Percentiles rank a stretch among this genome's conserved stretches.
Conservation (phyloP, 2,797 vertebrate species). For the Psittacula echo region DNA sequence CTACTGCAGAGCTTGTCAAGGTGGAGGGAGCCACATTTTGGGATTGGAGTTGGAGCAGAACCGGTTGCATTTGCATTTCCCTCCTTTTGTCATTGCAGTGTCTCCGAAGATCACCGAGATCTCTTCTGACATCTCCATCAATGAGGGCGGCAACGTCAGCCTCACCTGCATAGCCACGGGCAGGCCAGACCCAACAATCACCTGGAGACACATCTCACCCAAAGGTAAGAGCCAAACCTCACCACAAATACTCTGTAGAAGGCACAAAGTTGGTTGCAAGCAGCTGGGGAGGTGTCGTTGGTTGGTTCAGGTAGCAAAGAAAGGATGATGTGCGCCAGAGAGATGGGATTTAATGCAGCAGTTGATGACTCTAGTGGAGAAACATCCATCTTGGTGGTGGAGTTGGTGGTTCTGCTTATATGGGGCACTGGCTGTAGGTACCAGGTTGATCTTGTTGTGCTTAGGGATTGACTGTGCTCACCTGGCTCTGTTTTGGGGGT, state of each 20-base stretch:
- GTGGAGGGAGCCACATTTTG: background rate
- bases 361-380: background rate
- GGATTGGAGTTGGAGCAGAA: background rate
- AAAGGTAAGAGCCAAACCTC: slow-evolving; percentile 74
- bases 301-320: accelerated
- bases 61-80: background rate
- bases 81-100: slow-evolving; percentile 71
- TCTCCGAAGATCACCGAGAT: slow-evolving; percentile 83
- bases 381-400: background rate
- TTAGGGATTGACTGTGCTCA: background rate
- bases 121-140: slow-evolving; percentile 83
- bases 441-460: accelerated
- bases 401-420: background rate
- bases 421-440: background rate
- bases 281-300: accelerated
- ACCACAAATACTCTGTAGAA: background rate
- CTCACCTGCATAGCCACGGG: slow-evolving; percentile 85
- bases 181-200: slow-evolving; percentile 83
- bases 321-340: background rate
- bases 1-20: background rate
- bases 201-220: slow-evolving; percentile 85
- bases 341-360: background rate
- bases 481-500: background rate
- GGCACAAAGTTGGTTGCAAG: accelerated
- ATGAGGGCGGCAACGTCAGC: slow-evolving; percentile 83